phyloP scores from a whole-genome alignment of 2,797 vertebrate species.

The Artibeus lituratus region DNA sequence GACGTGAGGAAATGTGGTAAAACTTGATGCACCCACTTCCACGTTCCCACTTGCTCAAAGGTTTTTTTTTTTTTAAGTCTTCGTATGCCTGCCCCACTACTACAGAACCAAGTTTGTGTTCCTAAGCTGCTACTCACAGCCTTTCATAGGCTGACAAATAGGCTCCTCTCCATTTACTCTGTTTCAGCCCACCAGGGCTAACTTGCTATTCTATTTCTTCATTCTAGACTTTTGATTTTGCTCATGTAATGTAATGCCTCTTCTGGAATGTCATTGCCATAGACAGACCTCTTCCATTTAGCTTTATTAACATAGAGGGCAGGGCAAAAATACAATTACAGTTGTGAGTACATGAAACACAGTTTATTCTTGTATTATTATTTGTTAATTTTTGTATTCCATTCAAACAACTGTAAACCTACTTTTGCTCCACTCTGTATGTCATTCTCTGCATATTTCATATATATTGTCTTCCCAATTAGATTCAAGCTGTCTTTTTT shows the following conservation, averaged over 20 bases:
- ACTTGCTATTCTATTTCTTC: not conserved
- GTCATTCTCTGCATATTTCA: not conserved
- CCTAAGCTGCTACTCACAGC: not conserved
- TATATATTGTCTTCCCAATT: not conserved
- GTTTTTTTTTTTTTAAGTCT: not conserved
- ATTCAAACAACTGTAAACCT: not conserved
- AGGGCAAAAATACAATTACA: not conserved
- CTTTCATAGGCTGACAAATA: not conserved
- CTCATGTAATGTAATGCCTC: not conserved
- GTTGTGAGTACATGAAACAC: not conserved
- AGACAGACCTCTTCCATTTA: not conserved
- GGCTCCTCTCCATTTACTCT: not conserved
- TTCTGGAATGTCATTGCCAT: not conserved
- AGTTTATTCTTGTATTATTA: not conserved
- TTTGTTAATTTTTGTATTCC: not conserved
- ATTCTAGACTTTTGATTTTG: not conserved
- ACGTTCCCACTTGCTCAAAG: not conserved
- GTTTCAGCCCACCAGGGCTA: not conserved
- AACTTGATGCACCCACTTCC: not conserved
- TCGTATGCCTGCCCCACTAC: not conserved
- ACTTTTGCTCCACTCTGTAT: not conserved
- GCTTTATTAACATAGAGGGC: not conserved
- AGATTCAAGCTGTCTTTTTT: not conserved
- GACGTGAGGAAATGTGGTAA: not conserved
- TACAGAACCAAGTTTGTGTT: not conserved